These are phyloP conservation scores for Fratercula arctica DNA, from an alignment of 2,797 vertebrate species.

Conservation along the genomic window DNA sequence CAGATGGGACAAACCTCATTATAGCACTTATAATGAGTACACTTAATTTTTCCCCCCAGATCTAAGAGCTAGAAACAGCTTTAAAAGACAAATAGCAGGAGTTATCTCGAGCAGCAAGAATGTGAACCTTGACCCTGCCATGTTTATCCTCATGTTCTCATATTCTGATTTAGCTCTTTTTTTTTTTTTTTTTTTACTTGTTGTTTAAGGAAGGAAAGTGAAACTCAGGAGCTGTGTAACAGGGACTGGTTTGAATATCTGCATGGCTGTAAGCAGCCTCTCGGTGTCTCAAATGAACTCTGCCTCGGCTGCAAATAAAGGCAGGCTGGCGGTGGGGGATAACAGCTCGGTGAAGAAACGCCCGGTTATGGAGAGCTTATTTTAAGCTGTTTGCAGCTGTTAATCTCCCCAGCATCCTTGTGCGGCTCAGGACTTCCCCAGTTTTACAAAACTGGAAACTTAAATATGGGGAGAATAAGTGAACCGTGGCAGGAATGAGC, in stretches of 20 bases:
- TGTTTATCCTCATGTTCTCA: not conserved
- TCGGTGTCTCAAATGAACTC: not conserved
- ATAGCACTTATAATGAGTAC: accelerated
- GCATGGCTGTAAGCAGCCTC: not conserved
- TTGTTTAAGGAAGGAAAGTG: not conserved
- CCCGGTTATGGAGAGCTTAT: not conserved
- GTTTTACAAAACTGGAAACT: not conserved
- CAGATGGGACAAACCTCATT: accelerated
- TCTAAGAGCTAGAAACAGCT: not conserved
- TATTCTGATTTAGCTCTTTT: not conserved
- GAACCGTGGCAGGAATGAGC: not conserved
- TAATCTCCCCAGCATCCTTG: not conserved
- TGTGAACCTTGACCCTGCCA: not conserved
- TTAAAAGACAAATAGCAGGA: not conserved
- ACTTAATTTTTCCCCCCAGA: too few species aligned
- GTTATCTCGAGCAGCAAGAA: not conserved
- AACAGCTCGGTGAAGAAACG: not conserved
- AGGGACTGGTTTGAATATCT: not conserved
- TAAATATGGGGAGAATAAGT: not conserved
- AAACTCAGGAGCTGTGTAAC: not conserved
- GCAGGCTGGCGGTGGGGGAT: not conserved
- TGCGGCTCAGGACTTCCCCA: not conserved
- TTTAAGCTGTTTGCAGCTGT: not conserved
- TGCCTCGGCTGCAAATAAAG: not conserved
- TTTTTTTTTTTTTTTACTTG: not conserved